Conservation (phyloP, 2,797 vertebrate genomes). For the Gambelia wislizenii region DNA sequence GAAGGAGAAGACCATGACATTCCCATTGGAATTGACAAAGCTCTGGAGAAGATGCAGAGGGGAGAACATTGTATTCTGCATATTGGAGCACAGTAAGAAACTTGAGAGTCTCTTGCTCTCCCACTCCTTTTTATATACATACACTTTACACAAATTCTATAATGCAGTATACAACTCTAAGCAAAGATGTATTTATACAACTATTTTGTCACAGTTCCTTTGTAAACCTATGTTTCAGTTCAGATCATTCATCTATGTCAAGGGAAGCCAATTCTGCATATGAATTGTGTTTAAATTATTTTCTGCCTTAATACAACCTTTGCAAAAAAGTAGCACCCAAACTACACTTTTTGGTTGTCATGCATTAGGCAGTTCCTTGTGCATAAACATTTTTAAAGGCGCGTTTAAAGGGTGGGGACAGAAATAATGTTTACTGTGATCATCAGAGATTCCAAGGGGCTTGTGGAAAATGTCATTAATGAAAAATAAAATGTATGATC, state of each 20-base stretch:
- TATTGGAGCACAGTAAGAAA: conserved; percentile 87
- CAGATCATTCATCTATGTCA: neutral
- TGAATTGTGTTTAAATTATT: neutral
- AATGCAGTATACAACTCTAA: neutral
- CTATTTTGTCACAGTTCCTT: neutral
- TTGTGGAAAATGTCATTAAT: neutral
- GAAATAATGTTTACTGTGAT: neutral
- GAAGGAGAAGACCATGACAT: conserved; percentile 92
- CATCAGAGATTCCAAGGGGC: neutral
- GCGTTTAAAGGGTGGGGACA: neutral
- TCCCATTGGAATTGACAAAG: conserved; percentile 94
- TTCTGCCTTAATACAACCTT: neutral
- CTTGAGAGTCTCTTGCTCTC: too few relatives aligned
- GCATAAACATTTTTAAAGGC: neutral
- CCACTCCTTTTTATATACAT: neutral
- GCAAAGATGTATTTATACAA: neutral
- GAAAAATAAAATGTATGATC: conserved; percentile 11
- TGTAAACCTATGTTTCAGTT: neutral
- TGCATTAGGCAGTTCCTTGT: neutral
- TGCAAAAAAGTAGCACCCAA: neutral
- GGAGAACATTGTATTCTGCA: conserved; percentile 92
- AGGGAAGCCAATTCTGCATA: neutral
- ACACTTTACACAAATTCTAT: neutral
- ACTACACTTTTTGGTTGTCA: neutral
- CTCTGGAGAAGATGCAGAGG: conserved; percentile 96